phyloP scores from a whole-genome alignment of 2,113 vertebrate species.

The Castor canadensis region DNA sequence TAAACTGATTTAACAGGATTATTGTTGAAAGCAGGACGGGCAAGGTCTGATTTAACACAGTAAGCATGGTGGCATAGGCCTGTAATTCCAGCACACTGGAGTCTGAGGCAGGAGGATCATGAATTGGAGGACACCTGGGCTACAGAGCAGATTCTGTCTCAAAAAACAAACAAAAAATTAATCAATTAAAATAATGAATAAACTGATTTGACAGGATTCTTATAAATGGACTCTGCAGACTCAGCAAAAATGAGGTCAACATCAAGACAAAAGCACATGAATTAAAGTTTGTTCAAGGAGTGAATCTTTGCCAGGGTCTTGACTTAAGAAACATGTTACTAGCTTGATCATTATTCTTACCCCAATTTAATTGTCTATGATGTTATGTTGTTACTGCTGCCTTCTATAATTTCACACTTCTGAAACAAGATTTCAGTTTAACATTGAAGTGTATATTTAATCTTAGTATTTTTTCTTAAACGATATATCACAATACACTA shows the following conservation, averaged over 20 bases:
- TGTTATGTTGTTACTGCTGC: neutral
- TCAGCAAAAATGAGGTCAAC: neutral
- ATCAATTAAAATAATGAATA: too few relatives aligned
- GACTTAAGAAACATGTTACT: neutral
- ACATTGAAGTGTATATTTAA: neutral
- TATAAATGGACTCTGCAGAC: fast-evolving
- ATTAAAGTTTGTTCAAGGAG: neutral
- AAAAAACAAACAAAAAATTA: too few relatives aligned
- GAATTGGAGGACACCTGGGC: too few relatives aligned
- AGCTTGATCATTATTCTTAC: neutral
- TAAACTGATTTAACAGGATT: neutral
- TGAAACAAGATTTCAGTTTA: neutral
- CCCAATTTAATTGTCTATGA: neutral
- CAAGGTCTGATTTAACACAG: too few relatives aligned
- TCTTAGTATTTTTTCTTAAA: neutral
- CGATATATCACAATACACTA: neutral
- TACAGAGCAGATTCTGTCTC: too few relatives aligned
- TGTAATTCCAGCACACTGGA: too few relatives aligned
- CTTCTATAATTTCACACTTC: neutral
- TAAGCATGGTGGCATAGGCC: too few relatives aligned
- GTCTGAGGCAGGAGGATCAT: too few relatives aligned
- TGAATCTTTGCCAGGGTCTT: neutral
- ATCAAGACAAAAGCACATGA: neutral
- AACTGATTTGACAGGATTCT: neutral
- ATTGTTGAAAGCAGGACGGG: neutral